These are phyloP conservation scores for Sinocyclocheilus grahami DNA, from an alignment of 2,113 vertebrate species.

Conservation along the genomic window DNA sequence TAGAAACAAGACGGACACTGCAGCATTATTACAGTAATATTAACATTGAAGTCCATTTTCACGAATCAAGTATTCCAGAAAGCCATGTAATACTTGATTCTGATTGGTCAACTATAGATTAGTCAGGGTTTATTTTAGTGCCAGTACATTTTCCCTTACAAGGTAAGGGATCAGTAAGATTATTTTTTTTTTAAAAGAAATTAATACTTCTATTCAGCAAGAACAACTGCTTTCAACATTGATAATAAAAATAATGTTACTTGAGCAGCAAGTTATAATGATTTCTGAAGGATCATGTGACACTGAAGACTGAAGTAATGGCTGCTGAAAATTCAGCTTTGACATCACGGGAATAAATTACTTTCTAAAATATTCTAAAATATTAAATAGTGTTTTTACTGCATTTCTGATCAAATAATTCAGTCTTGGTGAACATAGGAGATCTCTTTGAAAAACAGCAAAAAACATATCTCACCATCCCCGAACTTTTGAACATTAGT, in stretches of 20 bases:
- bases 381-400: not conserved
- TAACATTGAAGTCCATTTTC: not conserved
- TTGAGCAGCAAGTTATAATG: too few species aligned
- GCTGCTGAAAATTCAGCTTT: not conserved
- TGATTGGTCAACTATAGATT: too few species aligned
- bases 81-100: too few species aligned
- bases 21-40: not conserved
- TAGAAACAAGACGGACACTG: not conserved
- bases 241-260: too few species aligned
- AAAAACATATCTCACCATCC: not conserved
- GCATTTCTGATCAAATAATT: not conserved
- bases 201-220: not conserved
- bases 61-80: too few species aligned
- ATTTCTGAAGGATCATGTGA: too few species aligned
- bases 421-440: not conserved
- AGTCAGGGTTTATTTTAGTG: not conserved
- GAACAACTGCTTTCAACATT: too few species aligned
- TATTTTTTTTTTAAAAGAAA: too few species aligned
- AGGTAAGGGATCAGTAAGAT: not conserved
- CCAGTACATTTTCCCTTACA: not conserved
- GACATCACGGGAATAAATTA: not conserved
- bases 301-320: too few species aligned
- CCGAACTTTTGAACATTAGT: not conserved
- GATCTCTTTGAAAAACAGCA: not conserved
- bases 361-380: not conserved